A percentile compares a stretch with the other conserved stretches of the same genome.
phyloP scores from a whole-genome alignment of 2,888 invertebrate genomes.

The Ypsolopha sequella region DNA sequence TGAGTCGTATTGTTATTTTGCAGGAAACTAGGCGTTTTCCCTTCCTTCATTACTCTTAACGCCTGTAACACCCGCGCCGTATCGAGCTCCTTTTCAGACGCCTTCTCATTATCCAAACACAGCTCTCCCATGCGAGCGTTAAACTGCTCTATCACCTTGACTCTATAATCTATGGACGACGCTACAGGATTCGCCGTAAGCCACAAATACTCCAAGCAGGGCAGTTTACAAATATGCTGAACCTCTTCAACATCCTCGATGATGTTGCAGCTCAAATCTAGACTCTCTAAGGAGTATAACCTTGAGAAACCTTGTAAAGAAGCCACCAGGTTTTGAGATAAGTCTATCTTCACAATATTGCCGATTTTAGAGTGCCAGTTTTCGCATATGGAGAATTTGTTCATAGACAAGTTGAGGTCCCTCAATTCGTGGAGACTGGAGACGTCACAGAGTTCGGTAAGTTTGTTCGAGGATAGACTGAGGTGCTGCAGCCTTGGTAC shows the following conservation, averaged over 20 bases:
- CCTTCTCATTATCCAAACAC: conserved; percentile 88
- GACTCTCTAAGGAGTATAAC: conserved; percentile 85
- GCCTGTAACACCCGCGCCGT: conserved; percentile 93
- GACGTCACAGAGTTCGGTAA: conserved; percentile 81
- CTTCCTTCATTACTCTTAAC: conserved; percentile 81
- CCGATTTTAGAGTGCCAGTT: conserved; percentile 89
- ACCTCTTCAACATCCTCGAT: conserved; percentile 87
- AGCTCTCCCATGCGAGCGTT: conserved; percentile 86
- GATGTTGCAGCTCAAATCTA: conserved; percentile 90
- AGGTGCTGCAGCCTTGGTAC: conserved; percentile 79
- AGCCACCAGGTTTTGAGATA: conserved; percentile 87
- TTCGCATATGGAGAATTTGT: conserved; percentile 78
- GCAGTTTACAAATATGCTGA: conserved; percentile 81
- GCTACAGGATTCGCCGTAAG: conserved; percentile 93
- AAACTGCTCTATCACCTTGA: conserved; percentile 90
- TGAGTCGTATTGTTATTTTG: conserved; percentile 61
- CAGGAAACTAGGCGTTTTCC: conserved; percentile 72
- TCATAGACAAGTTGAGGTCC: conserved; percentile 83
- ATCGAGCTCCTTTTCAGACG: conserved; percentile 90
- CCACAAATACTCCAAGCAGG: conserved; percentile 88
- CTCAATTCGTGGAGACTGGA: conserved; percentile 83
- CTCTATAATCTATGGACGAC: conserved; percentile 87
- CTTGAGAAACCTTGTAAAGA: conserved; percentile 81
- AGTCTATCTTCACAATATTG: conserved; percentile 86
- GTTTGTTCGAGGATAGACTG: conserved; percentile 82